These are phyloP conservation scores for Mystacornis crossleyi DNA, from an alignment of 2,113 vertebrate genomes.

Conservation along the genomic window DNA sequence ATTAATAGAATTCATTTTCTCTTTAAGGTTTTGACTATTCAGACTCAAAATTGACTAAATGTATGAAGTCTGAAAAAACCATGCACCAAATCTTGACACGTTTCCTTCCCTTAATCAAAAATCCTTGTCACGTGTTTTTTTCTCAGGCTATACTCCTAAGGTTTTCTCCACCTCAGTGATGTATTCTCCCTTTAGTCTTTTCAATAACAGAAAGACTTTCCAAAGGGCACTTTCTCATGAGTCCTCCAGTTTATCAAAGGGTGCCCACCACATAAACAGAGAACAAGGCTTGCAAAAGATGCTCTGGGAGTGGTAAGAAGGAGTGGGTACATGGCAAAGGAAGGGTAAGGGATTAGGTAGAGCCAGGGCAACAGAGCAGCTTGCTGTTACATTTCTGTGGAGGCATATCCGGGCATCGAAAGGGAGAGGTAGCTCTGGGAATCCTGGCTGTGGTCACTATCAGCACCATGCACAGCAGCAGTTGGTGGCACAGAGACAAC, in stretches of 20 bases:
- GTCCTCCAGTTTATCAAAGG: neutral
- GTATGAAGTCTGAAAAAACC: neutral
- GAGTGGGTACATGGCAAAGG: neutral
- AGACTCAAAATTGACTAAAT: neutral
- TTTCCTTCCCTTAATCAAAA: neutral
- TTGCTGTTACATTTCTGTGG: neutral
- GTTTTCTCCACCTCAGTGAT: neutral
- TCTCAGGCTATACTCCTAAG: neutral
- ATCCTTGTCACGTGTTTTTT: accelerated
- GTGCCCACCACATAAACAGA: neutral
- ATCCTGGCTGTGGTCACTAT: neutral
- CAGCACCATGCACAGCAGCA: neutral
- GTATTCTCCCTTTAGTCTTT: neutral
- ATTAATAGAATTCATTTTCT: neutral
- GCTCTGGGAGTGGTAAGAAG: neutral
- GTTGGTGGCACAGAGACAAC: neutral
- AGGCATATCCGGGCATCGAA: neutral
- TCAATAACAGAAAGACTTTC: neutral
- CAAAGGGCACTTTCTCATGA: neutral
- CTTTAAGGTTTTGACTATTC: neutral
- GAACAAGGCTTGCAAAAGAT: neutral
- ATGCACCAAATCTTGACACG: neutral
- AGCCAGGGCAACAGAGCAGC: neutral
- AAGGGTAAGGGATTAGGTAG: neutral
- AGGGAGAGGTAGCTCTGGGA: neutral